Conservation (phyloP, 2,113 vertebrate genomes). For the Irena cyanogastra region DNA sequence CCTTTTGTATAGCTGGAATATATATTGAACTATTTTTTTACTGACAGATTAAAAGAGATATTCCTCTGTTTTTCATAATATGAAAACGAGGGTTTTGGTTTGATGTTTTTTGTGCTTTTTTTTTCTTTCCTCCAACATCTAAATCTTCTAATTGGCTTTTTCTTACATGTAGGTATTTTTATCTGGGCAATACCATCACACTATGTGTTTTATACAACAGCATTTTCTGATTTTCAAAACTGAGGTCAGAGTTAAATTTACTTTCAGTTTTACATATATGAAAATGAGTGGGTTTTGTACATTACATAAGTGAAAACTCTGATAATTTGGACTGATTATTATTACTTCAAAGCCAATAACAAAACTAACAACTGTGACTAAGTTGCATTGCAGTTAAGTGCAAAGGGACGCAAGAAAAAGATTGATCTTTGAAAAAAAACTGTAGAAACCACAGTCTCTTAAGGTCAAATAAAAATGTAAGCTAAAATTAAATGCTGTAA, state of each 20-base stretch:
- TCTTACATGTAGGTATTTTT: neutral
- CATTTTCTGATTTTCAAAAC: neutral
- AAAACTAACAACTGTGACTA: neutral
- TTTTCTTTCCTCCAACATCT: neutral
- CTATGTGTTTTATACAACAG: too few relatives aligned
- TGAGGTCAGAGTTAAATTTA: neutral
- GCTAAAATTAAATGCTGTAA: neutral
- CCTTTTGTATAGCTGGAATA: neutral
- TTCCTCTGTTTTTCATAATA: neutral
- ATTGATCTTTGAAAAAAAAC: neutral
- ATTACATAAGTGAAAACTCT: neutral
- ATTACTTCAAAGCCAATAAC: neutral
- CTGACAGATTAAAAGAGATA: neutral
- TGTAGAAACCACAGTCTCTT: neutral
- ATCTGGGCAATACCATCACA: neutral
- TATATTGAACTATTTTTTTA: neutral
- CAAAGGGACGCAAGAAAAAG: neutral
- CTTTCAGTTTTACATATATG: neutral
- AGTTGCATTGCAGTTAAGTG: neutral
- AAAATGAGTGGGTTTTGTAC: neutral
- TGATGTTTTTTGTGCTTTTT: rapidly evolving
- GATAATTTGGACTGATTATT: neutral
- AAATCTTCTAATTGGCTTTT: neutral
- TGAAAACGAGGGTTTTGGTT: neutral
- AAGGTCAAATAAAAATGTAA: neutral